These are phyloP conservation scores for Cephalopachus bancanus DNA, from an alignment of 2,797 vertebrate genomes.

Conservation along the genomic window DNA sequence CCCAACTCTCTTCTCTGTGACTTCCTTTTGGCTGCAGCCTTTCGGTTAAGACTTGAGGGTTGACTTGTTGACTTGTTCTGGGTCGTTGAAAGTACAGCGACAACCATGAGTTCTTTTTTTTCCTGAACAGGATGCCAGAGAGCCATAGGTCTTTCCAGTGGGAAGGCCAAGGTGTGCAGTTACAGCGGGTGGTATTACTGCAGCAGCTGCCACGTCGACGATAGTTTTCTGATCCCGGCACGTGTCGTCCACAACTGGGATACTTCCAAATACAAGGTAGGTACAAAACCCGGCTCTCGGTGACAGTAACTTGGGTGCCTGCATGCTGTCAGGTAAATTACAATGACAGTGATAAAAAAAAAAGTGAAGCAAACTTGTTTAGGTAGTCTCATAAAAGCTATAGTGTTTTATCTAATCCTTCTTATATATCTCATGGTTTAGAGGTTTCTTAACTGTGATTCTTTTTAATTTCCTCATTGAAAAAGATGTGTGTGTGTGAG, in stretches of 20 bases:
- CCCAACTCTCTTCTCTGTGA: background rate
- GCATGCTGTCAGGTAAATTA: background rate
- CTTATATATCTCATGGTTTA: constrained; percentile 1
- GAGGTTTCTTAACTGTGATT: constrained; percentile 13
- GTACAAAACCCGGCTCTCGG: background rate
- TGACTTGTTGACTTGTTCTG: background rate
- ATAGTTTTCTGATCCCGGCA: constrained; percentile 97
- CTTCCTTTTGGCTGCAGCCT: background rate
- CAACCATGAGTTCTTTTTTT: constrained; percentile 14
- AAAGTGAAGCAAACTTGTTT: background rate
- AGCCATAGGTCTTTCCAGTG: constrained; percentile 94
- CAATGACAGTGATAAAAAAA: background rate
- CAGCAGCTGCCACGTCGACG: constrained; percentile 96
- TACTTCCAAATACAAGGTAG: constrained; percentile 97
- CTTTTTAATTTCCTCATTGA: constrained; percentile 52
- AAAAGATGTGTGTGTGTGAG: background rate
- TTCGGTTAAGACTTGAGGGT: background rate
- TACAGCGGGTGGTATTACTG: constrained; percentile 99
- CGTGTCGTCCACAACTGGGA: constrained; percentile 99
- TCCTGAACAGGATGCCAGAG: constrained; percentile 94
- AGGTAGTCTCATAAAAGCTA: constrained; percentile 9
- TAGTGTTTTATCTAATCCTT: background rate
- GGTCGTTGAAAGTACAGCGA: background rate
- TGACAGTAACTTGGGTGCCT: background rate
- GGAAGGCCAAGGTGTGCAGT: constrained; percentile 97